Conservation (phyloP, 2,113 vertebrate species). For the Hiodon tergisus region DNA sequence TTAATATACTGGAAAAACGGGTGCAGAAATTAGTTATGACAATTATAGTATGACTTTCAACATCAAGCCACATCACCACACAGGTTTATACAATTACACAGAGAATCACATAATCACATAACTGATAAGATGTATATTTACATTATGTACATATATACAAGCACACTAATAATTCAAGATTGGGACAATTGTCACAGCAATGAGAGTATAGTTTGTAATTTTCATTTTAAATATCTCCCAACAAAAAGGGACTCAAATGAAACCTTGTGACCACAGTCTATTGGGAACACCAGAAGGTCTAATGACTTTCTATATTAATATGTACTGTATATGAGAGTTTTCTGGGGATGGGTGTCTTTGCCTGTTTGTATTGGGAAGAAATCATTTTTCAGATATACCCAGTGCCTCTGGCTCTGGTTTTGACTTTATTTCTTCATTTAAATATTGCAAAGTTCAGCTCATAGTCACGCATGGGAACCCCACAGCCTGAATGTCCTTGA, state of each 20-base stretch:
- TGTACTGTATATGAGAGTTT: slow-evolving; percentile 26
- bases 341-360: not conserved
- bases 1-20: too few relatives aligned
- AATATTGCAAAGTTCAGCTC: not conserved
- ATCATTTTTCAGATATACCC: not conserved
- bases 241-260: not conserved
- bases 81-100: too few relatives aligned
- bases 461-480: not conserved
- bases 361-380: not conserved
- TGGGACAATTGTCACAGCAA: too few relatives aligned
- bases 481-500: not conserved
- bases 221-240: slow-evolving; percentile 5
- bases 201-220: not conserved
- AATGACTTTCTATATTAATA: slow-evolving; percentile 20
- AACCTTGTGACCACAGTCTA: slow-evolving; percentile 23
- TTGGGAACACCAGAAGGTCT: slow-evolving; percentile 23
- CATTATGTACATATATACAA: too few relatives aligned
- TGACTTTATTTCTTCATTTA: not conserved
- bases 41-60: too few relatives aligned
- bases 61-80: too few relatives aligned
- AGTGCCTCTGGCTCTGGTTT: not conserved
- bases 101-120: too few relatives aligned
- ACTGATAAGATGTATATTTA: too few relatives aligned
- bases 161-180: too few relatives aligned
- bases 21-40: too few relatives aligned